Conservation (phyloP, 1,140 invertebrate species). For the Ephestia elutella region DNA sequence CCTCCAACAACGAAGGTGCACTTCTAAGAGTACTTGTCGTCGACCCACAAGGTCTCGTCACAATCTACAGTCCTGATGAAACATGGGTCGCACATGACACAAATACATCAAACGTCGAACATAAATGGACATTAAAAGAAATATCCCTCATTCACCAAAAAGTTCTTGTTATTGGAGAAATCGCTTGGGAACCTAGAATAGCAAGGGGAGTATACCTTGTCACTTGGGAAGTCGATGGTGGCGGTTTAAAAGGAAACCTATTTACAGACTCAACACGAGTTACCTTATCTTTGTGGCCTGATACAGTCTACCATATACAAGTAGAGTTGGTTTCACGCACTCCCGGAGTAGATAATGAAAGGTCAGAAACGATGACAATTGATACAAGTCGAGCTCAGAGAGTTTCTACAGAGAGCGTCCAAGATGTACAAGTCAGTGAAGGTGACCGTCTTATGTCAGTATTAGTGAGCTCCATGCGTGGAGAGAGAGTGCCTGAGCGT, state of each 20-base stretch:
- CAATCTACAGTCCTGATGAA: slow-evolving; percentile 80
- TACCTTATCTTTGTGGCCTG: slow-evolving; percentile 85
- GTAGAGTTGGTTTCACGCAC: slow-evolving; percentile 78
- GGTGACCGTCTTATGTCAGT: slow-evolving; percentile 75
- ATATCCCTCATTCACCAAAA: slow-evolving; percentile 82
- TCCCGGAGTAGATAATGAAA: slow-evolving; percentile 76
- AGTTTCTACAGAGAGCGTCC: slow-evolving; percentile 76
- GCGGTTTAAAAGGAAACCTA: slow-evolving; percentile 87
- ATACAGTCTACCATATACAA: slow-evolving; percentile 86
- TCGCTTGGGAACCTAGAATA: slow-evolving; percentile 82
- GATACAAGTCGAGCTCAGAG: slow-evolving; percentile 77
- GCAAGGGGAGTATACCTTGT: slow-evolving; percentile 82
- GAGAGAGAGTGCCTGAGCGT: slow-evolving; percentile 70
- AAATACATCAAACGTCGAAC: slow-evolving; percentile 72
- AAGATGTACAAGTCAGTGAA: slow-evolving; percentile 75
- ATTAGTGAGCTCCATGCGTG: slow-evolving; percentile 75
- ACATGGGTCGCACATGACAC: slow-evolving; percentile 77
- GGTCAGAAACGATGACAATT: slow-evolving; percentile 78
- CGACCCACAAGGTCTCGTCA: slow-evolving; percentile 78
- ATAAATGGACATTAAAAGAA: slow-evolving; percentile 78
- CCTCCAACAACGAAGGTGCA: slow-evolving; percentile 75
- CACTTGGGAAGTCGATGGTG: slow-evolving; percentile 88
- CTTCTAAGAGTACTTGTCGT: slow-evolving; percentile 80
- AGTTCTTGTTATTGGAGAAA: slow-evolving; percentile 83
- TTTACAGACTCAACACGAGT: slow-evolving; percentile 86